Evolutionary conservation across 2,888 invertebrate genomes (phyloP).

Genomic region (Agriopis leucophaearia): DNA sequence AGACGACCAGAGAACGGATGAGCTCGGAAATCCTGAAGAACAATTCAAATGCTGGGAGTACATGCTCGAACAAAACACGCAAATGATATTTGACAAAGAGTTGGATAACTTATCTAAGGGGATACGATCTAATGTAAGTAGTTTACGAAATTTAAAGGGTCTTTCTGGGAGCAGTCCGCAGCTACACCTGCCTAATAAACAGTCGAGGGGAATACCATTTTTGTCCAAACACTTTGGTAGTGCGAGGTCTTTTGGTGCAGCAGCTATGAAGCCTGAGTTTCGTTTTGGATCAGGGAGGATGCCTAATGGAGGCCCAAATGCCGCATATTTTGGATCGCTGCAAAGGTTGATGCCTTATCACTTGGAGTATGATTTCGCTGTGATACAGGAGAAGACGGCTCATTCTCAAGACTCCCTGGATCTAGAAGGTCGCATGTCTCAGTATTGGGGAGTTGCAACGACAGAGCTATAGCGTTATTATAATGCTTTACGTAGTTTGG

Average conservation of each 20-base stretch:
- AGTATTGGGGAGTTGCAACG: constrained; percentile 96
- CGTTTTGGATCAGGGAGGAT: constrained; percentile 86
- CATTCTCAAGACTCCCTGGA: constrained; percentile 91
- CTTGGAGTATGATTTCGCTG: constrained; percentile 93
- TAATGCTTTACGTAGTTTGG: neutral
- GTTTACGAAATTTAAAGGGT: constrained; percentile 86
- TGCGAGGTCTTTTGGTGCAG: constrained; percentile 91
- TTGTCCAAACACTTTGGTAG: constrained; percentile 93
- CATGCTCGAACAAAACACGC: constrained; percentile 96
- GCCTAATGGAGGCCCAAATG: constrained; percentile 92
- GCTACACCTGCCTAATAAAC: constrained; percentile 80
- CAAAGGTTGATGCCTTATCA: constrained; percentile 93
- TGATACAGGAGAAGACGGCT: constrained; percentile 91
- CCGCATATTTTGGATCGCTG: constrained; percentile 94
- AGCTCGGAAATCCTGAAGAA: constrained; percentile 89
- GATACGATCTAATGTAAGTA: constrained; percentile 83
- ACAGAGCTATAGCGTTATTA: constrained; percentile 88
- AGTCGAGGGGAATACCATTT: constrained; percentile 82
- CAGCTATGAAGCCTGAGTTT: constrained; percentile 86
- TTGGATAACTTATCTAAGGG: constrained; percentile 91
- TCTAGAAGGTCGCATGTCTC: constrained; percentile 94
- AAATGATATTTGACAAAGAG: constrained; percentile 95
- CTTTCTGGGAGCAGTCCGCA: constrained; percentile 91
- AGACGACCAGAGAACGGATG: constrained; percentile 74
- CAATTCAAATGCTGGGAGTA: constrained; percentile 98